Conservation (phyloP, 2,888 invertebrate genomes). For the Heliconius hortense region DNA sequence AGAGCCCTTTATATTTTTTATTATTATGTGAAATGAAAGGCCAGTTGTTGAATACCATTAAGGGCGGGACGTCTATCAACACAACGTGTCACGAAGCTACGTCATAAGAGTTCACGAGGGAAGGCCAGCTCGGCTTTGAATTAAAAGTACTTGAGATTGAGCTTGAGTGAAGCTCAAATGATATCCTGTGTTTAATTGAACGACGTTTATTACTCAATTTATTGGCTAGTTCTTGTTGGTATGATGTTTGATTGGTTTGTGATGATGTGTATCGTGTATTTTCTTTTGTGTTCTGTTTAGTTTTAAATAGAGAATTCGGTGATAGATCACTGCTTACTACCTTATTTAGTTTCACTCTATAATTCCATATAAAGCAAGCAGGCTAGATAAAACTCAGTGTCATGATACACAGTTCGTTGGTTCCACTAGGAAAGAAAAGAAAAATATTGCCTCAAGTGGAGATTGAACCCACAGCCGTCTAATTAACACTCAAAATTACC, state of each 20-base stretch:
- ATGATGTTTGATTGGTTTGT: background rate
- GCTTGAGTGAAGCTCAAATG: conserved; percentile 16
- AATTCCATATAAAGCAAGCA: no score
- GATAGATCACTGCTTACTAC: no score
- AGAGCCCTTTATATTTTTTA: conserved; percentile 46
- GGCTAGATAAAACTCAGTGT: no score
- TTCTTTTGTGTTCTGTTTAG: no score
- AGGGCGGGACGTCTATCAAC: conserved; percentile 46
- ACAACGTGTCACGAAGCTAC: background rate
- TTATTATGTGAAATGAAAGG: conserved; percentile 48
- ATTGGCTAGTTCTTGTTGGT: background rate
- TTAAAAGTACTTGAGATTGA: conserved; percentile 35
- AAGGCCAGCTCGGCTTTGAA: conserved; percentile 20
- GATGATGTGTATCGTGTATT: no score
- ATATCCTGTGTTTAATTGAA: conserved; percentile 26
- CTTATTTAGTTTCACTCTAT: no score
- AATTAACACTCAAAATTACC: no score
- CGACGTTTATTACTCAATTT: conserved; percentile 19
- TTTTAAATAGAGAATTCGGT: no score
- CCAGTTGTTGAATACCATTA: conserved; percentile 46
- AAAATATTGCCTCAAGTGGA: no score
- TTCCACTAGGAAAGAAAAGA: no score
- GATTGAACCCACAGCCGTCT: no score
- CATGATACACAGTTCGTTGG: no score
- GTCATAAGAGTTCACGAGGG: conserved; percentile 30